Percentiles rank a stretch among this genome's conserved stretches.
Conservation (phyloP, 1,140 invertebrate genomes). For the Drosophila pandora region DNA sequence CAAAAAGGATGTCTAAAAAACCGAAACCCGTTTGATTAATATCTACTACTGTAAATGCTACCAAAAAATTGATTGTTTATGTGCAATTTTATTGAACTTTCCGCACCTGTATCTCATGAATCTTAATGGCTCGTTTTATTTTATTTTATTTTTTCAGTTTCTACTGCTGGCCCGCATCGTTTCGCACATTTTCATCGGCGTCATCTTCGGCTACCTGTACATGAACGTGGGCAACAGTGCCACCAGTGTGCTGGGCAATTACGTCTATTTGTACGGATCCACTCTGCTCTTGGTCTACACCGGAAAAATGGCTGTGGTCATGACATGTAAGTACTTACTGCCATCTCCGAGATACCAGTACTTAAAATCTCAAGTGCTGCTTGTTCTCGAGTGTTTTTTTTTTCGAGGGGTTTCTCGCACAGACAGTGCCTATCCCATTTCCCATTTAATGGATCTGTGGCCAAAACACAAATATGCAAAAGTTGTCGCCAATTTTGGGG, state of each 20-base stretch:
- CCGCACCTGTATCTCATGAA: constrained; percentile 2
- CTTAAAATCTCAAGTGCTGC: background rate
- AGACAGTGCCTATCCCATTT: constrained; percentile 5
- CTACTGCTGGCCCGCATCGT: constrained; percentile 90
- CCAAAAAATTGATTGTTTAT: background rate
- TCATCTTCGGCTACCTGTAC: constrained; percentile 96
- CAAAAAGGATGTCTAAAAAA: background rate
- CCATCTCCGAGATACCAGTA: constrained; percentile 15
- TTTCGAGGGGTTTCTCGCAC: constrained; percentile 8
- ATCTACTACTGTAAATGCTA: background rate
- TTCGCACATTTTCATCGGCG: constrained; percentile 92
- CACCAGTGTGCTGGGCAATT: constrained; percentile 93
- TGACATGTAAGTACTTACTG: constrained; percentile 92
- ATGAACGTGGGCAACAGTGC: constrained; percentile 93
- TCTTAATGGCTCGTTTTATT: background rate
- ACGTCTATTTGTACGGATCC: constrained; percentile 95
- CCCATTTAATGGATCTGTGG: constrained; percentile 9
- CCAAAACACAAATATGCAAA: constrained; percentile 25
- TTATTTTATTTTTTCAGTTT: constrained; percentile 84
- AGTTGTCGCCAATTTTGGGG: constrained; percentile 40
- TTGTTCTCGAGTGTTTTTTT: constrained; percentile 30
- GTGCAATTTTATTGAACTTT: background rate
- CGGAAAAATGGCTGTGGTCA: constrained; percentile 97
- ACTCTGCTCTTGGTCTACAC: constrained; percentile 96
- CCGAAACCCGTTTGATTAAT: background rate